Evolutionary conservation across 2,888 invertebrate genomes (phyloP), one percentile per base, ranked within the genome.

Genomic region (Tetrapedia diversipes): DNA sequence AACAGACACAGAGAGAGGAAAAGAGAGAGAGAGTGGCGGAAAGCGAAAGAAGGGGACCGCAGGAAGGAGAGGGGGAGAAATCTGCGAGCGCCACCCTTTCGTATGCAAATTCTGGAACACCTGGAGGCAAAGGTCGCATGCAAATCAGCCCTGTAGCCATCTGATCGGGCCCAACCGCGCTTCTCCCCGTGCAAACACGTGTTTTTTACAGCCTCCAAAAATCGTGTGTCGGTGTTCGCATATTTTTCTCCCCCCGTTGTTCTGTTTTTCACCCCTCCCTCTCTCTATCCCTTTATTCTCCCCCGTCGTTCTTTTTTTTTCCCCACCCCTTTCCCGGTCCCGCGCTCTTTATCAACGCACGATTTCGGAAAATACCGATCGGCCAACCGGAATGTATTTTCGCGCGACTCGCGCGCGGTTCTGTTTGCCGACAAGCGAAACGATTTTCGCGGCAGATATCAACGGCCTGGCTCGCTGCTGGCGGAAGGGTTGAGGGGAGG

Each of bases 21-120:
- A 47, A 60, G 49, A 59, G 59, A 34, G 41, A 32, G 68, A 61
- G 32, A 49, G 49, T 41, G 61, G 47, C 57, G n/a, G 29, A 54
- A 66, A 80, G 59, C 45, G 65, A 67, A 66, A 56, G 56, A 37
- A 29, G 34, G 24, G 45, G 19, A 27, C 24, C 27, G 61, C 70
- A 54, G 60, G 64, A 57, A 6, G 32, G 6, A 70, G 70, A 73
- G 63, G 53, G 73, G 77, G 80, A 76, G 83, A 86, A 86, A 87
- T 86, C 85, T 81, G 83, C 81, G 86, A 87, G 88, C 87, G 86
- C 84, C 88, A 89, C 90, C 90, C 90, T 91, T 91, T 91, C 89
- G 89, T 90, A 91, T 91, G 91, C 88, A 91, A 91, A 91, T 91
- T 86, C 84, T 69, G 81, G 90, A 85, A 91, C 91, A 91, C 91